Percentiles rank a stretch among this genome's conserved stretches.
Conservation (phyloP, 2,113 vertebrate species). For the Stomatorhinus ivindoensis region DNA sequence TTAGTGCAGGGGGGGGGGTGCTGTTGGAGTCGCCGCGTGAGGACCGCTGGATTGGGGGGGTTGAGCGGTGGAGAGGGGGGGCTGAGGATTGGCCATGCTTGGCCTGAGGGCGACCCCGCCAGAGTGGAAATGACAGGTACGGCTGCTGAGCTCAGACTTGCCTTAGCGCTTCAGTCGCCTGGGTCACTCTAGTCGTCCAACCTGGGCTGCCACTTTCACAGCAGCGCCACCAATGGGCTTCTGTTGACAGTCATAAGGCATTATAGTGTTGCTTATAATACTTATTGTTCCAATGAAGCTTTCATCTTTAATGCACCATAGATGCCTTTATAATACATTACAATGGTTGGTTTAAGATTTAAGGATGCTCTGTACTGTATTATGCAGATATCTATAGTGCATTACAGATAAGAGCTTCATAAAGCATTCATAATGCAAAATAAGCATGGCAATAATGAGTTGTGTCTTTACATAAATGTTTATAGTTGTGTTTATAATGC, state of each 20-base stretch:
- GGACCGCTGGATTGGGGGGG: neutral
- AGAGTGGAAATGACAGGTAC: constrained; percentile 77
- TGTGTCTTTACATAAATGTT: neutral
- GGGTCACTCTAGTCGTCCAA: neutral
- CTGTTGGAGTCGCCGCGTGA: neutral
- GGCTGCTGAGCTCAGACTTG: neutral
- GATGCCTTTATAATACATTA: neutral
- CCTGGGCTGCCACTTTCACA: neutral
- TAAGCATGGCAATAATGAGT: neutral
- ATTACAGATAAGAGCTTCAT: neutral
- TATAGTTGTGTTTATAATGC: neutral
- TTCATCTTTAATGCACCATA: neutral
- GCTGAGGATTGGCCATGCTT: neutral
- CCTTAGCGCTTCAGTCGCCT: neutral
- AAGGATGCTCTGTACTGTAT: neutral
- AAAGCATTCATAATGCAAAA: neutral
- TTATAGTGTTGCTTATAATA: no score
- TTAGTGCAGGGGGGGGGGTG: no score
- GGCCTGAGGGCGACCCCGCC: constrained; percentile 42
- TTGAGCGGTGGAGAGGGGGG: neutral
- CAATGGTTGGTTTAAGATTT: neutral
- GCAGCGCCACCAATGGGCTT: neutral
- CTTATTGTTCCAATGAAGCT: neutral
- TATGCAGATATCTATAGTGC: neutral
- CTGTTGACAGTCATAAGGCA: no score